Evolutionary conservation across 2,888 invertebrate species (phyloP).

Genomic region (Zhuqinia jingwanae): DNA sequence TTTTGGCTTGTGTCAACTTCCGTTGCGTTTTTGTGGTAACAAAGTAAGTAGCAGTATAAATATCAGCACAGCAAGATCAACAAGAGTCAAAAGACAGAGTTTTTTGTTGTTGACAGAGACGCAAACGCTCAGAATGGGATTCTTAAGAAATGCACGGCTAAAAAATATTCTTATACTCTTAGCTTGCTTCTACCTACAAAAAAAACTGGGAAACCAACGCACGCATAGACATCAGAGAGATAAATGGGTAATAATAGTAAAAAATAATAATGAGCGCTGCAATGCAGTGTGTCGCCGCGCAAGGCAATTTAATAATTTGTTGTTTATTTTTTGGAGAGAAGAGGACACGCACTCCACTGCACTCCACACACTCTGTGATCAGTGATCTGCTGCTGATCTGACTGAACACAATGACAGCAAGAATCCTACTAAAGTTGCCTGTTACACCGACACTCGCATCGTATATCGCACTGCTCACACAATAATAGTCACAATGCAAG

Average conservation of each 20-base stretch:
- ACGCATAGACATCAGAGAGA: not conserved
- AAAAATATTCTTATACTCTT: not conserved
- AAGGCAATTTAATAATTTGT: too few species aligned
- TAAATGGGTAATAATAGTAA: slow-evolving; percentile 4
- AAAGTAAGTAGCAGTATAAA: slow-evolving; percentile 14
- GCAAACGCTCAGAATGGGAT: not conserved
- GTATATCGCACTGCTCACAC: not conserved
- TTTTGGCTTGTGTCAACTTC: slow-evolving; percentile 51
- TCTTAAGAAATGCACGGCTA: not conserved
- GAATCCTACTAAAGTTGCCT: slow-evolving; percentile 62
- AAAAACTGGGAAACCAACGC: not conserved
- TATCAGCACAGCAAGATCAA: slow-evolving; percentile 23
- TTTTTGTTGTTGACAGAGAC: too few species aligned
- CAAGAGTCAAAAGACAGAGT: not conserved
- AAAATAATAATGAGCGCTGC: not conserved
- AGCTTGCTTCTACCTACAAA: not conserved
- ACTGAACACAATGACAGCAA: slow-evolving; percentile 72
- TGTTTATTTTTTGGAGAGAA: too few species aligned
- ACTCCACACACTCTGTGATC: slow-evolving; percentile 4
- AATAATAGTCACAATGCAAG: not conserved
- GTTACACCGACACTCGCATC: slow-evolving; percentile 48
- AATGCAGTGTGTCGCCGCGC: too few species aligned
- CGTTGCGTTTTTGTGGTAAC: slow-evolving; percentile 39
- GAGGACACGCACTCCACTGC: slow-evolving; percentile 40
- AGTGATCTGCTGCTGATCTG: too few species aligned